Evolutionary conservation across 1,140 invertebrate genomes (phyloP).

Genomic region (Dryas iulia): DNA sequence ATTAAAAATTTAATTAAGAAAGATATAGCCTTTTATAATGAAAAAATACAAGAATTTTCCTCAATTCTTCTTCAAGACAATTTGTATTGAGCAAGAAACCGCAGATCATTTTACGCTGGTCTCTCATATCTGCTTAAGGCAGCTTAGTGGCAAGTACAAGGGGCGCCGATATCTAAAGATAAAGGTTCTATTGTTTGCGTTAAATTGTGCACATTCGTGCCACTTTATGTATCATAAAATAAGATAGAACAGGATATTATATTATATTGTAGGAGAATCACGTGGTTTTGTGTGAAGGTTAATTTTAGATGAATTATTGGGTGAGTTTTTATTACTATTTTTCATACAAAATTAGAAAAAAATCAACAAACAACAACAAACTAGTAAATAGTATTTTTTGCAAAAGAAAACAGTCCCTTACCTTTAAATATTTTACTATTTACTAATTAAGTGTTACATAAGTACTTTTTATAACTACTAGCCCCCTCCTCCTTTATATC

Average conservation of each 20-base stretch:
- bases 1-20: no score
- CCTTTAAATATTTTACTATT: no score
- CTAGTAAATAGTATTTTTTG: no score
- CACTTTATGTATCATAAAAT: not conserved
- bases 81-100: not conserved
- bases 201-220: conserved; percentile 1
- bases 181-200: conserved; percentile 1
- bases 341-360: no score
- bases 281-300: not conserved
- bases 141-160: not conserved
- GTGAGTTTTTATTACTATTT: no score
- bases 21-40: not conserved
- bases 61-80: not conserved
- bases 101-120: not conserved
- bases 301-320: not conserved
- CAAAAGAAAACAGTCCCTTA: no score
- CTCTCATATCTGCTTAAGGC: not conserved
- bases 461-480: no score
- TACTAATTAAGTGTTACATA: no score
- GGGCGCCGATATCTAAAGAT: not conserved
- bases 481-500: no score
- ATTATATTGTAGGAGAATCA: not conserved
- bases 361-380: no score
- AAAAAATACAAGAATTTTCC: not conserved
- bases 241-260: not conserved